Evolutionary conservation across 2,888 invertebrate genomes (phyloP).

Genomic region (Romanomermis culicivorax): DNA sequence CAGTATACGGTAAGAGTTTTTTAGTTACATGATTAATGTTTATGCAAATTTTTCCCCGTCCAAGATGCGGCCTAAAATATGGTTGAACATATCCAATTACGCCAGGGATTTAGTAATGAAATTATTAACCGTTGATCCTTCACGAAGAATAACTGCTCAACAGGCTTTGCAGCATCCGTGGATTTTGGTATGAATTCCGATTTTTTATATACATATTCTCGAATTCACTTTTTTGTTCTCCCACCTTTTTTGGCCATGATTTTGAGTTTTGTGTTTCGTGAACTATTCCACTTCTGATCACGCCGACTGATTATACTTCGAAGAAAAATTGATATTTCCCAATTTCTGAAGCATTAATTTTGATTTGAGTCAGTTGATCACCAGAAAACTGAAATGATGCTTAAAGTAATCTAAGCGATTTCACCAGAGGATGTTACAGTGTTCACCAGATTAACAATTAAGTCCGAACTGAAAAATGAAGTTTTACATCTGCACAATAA

Average conservation of each 20-base stretch:
- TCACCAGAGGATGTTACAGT: no score
- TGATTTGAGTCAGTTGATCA: no score
- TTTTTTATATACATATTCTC: slow-evolving; percentile 2
- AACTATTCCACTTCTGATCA: no score
- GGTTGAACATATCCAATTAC: slow-evolving; percentile 76
- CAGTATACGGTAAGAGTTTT: slow-evolving; percentile 28
- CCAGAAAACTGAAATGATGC: not conserved
- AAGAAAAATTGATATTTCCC: no score
- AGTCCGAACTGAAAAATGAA: no score
- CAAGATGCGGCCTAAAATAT: slow-evolving; percentile 57
- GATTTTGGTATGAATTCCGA: slow-evolving; percentile 64
- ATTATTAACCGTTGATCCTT: slow-evolving; percentile 76
- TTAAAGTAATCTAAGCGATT: not conserved
- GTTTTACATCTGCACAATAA: no score
- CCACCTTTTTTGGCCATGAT: no score
- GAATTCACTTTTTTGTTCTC: no score
- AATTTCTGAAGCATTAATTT: no score
- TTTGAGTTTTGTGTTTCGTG: no score
- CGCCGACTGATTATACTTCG: no score
- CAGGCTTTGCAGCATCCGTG: slow-evolving; percentile 88
- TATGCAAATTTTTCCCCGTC: not conserved
- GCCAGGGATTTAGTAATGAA: slow-evolving; percentile 83
- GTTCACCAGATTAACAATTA: no score
- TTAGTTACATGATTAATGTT: not conserved
- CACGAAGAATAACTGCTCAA: slow-evolving; percentile 74